A percentile compares a stretch with the other conserved stretches of the same genome.
These are phyloP conservation scores for Phycodurus eques DNA, from an alignment of 2,113 vertebrate species.

Conservation along the genomic window DNA sequence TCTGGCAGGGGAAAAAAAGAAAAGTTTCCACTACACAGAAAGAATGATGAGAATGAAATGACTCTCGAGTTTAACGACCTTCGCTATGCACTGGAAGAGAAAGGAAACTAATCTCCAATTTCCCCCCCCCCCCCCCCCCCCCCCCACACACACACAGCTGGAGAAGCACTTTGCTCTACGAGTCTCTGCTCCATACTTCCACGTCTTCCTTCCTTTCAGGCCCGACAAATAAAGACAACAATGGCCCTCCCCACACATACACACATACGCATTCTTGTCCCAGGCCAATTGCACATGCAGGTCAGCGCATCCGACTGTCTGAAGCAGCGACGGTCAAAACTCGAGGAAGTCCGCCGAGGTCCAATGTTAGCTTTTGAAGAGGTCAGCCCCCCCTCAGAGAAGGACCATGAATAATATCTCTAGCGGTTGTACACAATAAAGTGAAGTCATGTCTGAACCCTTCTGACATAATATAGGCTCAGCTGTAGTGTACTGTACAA, in stretches of 20 bases:
- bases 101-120: conserved; percentile 55
- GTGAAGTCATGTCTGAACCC: conserved; percentile 9
- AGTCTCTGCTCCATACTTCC: conserved; percentile 48
- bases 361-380: conserved; percentile 49
- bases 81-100: conserved; percentile 27
- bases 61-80: conserved; percentile 48
- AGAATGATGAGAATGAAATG: conserved; percentile 39
- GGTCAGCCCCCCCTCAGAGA: conserved; percentile 30
- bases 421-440: conserved; percentile 12
- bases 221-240: conserved; percentile 43
- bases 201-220: conserved; percentile 58
- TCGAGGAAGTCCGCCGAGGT: conserved; percentile 52
- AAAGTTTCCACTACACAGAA: conserved; percentile 26
- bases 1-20: conserved; percentile 14
- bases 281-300: conserved; percentile 12
- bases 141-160: not conserved
- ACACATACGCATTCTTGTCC: conserved; percentile 18
- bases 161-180: conserved; percentile 46
- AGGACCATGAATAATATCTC: conserved; percentile 33
- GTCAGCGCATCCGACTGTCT: conserved; percentile 25
- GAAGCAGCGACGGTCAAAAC: conserved; percentile 55
- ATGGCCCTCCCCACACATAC: conserved; percentile 26
- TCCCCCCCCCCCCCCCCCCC: not conserved
- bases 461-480: not conserved
- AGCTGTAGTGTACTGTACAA: too few relatives aligned